phyloP scores from a whole-genome alignment of 1,140 invertebrate species.

The Drosophila tropicalis region DNA sequence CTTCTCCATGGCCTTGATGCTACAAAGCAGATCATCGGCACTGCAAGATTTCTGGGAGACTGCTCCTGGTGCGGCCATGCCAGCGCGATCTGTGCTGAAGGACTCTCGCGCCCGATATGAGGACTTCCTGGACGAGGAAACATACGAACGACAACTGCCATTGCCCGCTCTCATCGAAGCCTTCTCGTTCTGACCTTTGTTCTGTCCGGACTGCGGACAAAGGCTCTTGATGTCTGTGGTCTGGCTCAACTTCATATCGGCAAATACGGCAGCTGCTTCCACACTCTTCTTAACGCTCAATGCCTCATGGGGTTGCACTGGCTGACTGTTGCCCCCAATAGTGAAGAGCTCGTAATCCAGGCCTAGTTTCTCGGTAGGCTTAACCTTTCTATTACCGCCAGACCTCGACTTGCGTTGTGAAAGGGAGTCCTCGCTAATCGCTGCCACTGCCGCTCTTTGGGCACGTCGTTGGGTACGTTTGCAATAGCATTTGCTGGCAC shows the following conservation, averaged over 20 bases:
- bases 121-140: constrained; percentile 55
- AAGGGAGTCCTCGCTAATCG: constrained; percentile 58
- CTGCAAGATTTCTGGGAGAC: constrained; percentile 63
- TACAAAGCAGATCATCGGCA: constrained; percentile 72
- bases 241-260: constrained; percentile 85
- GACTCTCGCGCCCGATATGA: constrained; percentile 64
- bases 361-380: constrained; percentile 86
- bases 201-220: constrained; percentile 38
- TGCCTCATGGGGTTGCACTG: constrained; percentile 86
- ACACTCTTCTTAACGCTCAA: constrained; percentile 93
- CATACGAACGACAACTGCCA: constrained; percentile 56
- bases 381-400: constrained; percentile 38
- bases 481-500: constrained; percentile 95
- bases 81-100: constrained; percentile 60
- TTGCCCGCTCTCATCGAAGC: constrained; percentile 26
- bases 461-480: constrained; percentile 82
- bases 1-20: constrained; percentile 75
- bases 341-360: constrained; percentile 88
- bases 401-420: constrained; percentile 56
- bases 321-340: constrained; percentile 82
- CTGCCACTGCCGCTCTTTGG: constrained; percentile 38
- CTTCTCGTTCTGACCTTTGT: constrained; percentile 16
- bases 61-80: constrained; percentile 29
- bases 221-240: constrained; percentile 82
- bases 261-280: constrained; percentile 93